phyloP scores from a whole-genome alignment of 2,113 vertebrate genomes.

The Ochotona curzoniae region DNA sequence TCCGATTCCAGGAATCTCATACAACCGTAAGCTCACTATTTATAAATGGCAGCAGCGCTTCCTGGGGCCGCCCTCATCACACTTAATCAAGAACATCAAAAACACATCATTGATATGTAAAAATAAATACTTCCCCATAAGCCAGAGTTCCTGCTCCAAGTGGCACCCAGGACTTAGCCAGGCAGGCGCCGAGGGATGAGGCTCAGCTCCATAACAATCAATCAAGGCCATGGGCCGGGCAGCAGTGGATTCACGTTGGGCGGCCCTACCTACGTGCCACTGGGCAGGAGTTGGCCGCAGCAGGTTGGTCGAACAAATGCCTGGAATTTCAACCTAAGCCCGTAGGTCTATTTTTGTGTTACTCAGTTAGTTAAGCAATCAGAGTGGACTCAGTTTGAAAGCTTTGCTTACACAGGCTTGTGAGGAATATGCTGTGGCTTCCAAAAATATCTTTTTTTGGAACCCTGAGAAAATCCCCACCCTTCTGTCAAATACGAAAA shows the following conservation, averaged over 20 bases:
- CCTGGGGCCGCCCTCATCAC: constrained; percentile 57
- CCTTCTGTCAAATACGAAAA: constrained; percentile 1
- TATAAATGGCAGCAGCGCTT: constrained; percentile 66
- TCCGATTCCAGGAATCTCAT: constrained; percentile 66
- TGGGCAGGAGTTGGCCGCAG: not conserved
- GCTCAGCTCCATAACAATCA: constrained; percentile 58
- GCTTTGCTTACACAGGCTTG: not conserved
- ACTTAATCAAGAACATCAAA: constrained; percentile 69
- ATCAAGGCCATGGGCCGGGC: not conserved
- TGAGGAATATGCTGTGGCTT: constrained; percentile 33
- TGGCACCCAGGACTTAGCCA: not conserved
- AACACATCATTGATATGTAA: constrained; percentile 73
- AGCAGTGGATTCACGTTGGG: not conserved
- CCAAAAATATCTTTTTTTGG: constrained; percentile 57
- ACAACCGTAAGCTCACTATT: constrained; percentile 59
- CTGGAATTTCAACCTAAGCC: constrained; percentile 58
- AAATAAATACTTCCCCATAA: constrained; percentile 72
- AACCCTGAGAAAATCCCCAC: constrained; percentile 56
- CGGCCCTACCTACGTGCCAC: not conserved
- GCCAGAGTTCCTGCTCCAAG: constrained; percentile 41
- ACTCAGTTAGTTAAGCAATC: constrained; percentile 16
- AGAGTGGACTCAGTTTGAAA: constrained; percentile 14
- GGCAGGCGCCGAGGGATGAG: not conserved
- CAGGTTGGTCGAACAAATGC: not conserved
- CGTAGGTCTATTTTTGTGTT: constrained; percentile 59